A percentile compares a stretch with the other conserved stretches of the same genome.
phyloP scores from a whole-genome alignment of 2,888 invertebrate species.

The Sesamia inferens region DNA sequence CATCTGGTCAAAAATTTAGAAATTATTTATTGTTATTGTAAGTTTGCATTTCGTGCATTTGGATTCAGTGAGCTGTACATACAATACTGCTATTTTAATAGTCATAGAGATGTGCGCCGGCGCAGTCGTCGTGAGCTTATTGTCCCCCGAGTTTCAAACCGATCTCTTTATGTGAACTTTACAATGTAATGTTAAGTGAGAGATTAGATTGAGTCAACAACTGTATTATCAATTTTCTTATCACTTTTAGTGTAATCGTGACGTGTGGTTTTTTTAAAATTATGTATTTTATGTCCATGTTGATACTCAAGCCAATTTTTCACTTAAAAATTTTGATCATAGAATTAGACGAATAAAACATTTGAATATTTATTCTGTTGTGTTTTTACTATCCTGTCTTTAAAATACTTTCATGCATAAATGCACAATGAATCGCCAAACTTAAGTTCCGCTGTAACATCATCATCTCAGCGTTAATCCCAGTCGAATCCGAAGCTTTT shows the following conservation, averaged over 20 bases:
- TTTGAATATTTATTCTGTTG: constrained; percentile 76
- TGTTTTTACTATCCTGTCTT: constrained; percentile 49
- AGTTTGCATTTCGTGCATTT: constrained; percentile 85
- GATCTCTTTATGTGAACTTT: constrained; percentile 88
- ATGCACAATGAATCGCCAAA: background rate
- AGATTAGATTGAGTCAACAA: constrained; percentile 76
- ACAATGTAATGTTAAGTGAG: constrained; percentile 80
- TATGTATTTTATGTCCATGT: constrained; percentile 58
- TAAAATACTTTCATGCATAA: background rate
- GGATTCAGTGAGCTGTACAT: constrained; percentile 80
- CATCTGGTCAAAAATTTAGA: constrained; percentile 86
- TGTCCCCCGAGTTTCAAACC: constrained; percentile 79
- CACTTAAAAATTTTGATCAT: constrained; percentile 81
- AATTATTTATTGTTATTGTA: constrained; percentile 86
- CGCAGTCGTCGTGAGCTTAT: constrained; percentile 78
- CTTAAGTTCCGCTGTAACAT: no score
- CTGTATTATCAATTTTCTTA: constrained; percentile 53
- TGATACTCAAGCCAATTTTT: constrained; percentile 78
- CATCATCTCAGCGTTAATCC: no score
- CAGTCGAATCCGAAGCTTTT: no score
- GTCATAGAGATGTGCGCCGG: constrained; percentile 46
- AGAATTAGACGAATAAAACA: constrained; percentile 86
- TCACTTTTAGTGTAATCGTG: constrained; percentile 61
- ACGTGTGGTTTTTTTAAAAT: constrained; percentile 60
- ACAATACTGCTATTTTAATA: constrained; percentile 68